Evolutionary conservation across 2,797 vertebrate species (phyloP).

Genomic region (Gadopsis bispinosus): DNA sequence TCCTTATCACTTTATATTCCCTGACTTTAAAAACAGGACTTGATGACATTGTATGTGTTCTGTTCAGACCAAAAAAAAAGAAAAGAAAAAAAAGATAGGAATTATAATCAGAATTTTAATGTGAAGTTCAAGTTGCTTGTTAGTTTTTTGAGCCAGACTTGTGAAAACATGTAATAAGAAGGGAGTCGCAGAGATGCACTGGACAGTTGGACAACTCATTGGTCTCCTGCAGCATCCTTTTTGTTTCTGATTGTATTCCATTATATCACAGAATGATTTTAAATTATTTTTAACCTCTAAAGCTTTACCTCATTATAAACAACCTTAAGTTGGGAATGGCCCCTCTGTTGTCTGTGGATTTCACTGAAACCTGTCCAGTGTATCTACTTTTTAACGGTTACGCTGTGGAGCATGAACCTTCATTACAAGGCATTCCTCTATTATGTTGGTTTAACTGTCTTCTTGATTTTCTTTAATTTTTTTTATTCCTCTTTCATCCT

Average conservation of each 20-base stretch:
- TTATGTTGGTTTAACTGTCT: slow-evolving; percentile 74
- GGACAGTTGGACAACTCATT: slow-evolving; percentile 71
- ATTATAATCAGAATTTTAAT: slow-evolving; percentile 84
- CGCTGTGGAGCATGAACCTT: slow-evolving; percentile 75
- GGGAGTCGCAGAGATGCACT: slow-evolving; percentile 81
- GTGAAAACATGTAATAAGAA: slow-evolving; percentile 82
- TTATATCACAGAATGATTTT: slow-evolving; percentile 57
- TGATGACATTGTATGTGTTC: slow-evolving; percentile 83
- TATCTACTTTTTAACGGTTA: slow-evolving; percentile 77
- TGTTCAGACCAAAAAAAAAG: slow-evolving; percentile 96
- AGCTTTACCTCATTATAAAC: slow-evolving; percentile 70
- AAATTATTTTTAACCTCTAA: slow-evolving; percentile 73
- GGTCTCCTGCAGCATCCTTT: slow-evolving; percentile 62
- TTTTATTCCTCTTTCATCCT: slow-evolving; percentile 74
- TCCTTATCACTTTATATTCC: slow-evolving; percentile 86
- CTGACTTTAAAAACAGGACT: slow-evolving; percentile 82
- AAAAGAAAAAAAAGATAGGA: slow-evolving; percentile 76
- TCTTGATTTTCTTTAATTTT: slow-evolving; percentile 63
- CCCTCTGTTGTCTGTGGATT: slow-evolving; percentile 52
- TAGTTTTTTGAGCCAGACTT: slow-evolving; percentile 79
- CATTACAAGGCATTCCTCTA: slow-evolving; percentile 85
- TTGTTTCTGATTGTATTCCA: slow-evolving; percentile 70
- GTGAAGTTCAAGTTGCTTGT: slow-evolving; percentile 85
- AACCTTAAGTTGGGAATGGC: slow-evolving; percentile 38
- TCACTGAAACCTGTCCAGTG: slow-evolving; percentile 77